phyloP scores from a whole-genome alignment of 2,113 vertebrate species.

The Hepsetus odoe region DNA sequence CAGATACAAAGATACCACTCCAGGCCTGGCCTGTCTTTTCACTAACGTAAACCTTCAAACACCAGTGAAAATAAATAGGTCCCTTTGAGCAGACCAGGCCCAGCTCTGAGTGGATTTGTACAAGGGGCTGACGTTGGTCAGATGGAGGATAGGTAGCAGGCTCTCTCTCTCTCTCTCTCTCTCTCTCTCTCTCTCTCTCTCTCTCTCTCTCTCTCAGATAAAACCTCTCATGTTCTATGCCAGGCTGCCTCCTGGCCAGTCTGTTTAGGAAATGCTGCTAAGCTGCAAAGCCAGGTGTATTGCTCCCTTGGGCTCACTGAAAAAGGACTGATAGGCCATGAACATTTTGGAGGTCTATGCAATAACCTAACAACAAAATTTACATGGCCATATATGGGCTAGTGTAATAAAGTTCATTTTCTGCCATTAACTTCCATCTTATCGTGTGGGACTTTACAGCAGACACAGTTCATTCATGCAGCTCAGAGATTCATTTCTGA shows the following conservation, averaged over 20 bases:
- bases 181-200: conserved; percentile 1
- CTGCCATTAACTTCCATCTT: conserved; percentile 9
- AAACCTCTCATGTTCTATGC: conserved; percentile 75
- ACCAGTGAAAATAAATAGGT: conserved; percentile 76
- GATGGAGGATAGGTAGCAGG: conserved; percentile 60
- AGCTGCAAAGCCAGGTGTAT: conserved; percentile 81
- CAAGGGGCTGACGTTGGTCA: conserved; percentile 48
- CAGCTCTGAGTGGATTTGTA: conserved; percentile 48
- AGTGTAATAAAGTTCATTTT: conserved; percentile 36
- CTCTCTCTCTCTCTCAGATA: conserved; percentile 57
- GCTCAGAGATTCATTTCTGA: conserved; percentile 16
- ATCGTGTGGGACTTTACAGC: conserved; percentile 2
- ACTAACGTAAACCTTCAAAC: conserved; percentile 74
- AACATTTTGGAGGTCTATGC: conserved; percentile 59
- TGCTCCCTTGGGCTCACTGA: conserved; percentile 74
- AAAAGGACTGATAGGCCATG: conserved; percentile 73
- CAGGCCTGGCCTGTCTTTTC: conserved; percentile 72
- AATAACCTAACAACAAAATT: conserved; percentile 52
- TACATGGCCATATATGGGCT: conserved; percentile 29
- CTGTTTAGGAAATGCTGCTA: conserved; percentile 76
- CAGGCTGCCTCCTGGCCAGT: conserved; percentile 70
- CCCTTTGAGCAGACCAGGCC: conserved; percentile 58
- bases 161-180: conserved; percentile 36
- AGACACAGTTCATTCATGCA: not conserved
- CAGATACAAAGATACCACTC: conserved; percentile 85